Evolutionary conservation across 2,113 vertebrate species (phyloP).

Genomic region (Antennarius striatus): DNA sequence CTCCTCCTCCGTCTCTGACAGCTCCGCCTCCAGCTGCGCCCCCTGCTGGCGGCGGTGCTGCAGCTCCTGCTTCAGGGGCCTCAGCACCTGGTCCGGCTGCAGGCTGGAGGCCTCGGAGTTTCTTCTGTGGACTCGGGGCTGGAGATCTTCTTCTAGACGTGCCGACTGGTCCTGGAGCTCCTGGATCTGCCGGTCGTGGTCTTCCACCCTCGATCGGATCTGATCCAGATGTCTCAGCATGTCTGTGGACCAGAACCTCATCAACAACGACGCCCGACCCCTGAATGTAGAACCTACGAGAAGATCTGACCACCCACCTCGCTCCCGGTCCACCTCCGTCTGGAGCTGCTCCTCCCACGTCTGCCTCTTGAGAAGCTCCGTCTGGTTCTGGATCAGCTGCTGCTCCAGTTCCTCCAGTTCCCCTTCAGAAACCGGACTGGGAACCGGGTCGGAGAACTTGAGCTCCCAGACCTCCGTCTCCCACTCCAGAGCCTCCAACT

Average conservation of each 20-base stretch:
- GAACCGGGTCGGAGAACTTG: background rate
- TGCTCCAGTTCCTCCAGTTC: constrained; percentile 70
- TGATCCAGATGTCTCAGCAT: constrained; percentile 77
- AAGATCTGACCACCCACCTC: constrained; percentile 37
- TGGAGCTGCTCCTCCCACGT: constrained; percentile 84
- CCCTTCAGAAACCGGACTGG: background rate
- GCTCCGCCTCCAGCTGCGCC: constrained; percentile 75
- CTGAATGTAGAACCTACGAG: background rate
- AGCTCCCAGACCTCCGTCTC: constrained; percentile 76
- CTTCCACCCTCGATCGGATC: constrained; percentile 79
- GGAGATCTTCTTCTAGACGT: constrained; percentile 81
- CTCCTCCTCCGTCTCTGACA: constrained; percentile 77
- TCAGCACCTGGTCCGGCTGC: constrained; percentile 72
- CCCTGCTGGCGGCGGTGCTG: constrained; percentile 80
- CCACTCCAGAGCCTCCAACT: constrained; percentile 75
- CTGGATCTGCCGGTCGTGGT: constrained; percentile 76
- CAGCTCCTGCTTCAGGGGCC: constrained; percentile 83
- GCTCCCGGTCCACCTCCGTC: constrained; percentile 82
- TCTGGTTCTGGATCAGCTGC: constrained; percentile 77
- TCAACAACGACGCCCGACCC: background rate
- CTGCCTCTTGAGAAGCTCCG: constrained; percentile 77
- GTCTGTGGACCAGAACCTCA: constrained; percentile 49
- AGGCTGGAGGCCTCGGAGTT: background rate
- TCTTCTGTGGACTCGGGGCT: constrained; percentile 58
- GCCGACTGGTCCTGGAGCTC: constrained; percentile 75